Percentiles rank a stretch among this genome's conserved stretches.
Evolutionary conservation across 2,113 vertebrate species (phyloP).

Genomic region (Channa argus): DNA sequence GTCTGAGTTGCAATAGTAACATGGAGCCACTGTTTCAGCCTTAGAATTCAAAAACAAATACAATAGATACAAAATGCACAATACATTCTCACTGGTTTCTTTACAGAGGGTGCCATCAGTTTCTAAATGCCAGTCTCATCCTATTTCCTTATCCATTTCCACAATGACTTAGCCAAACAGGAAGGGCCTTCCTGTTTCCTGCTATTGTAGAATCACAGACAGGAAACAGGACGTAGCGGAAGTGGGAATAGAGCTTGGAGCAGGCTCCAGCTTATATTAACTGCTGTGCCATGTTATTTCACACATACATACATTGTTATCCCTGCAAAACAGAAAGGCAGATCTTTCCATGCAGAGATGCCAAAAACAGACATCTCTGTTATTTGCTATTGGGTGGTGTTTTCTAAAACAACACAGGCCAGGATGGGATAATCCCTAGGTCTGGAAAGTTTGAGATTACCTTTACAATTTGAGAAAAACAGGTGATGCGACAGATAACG

Average conservation of each 20-base stretch:
- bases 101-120: slow-evolving; percentile 14
- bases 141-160: slow-evolving; percentile 87
- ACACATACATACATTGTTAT: slow-evolving; percentile 62
- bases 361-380: slow-evolving; percentile 60
- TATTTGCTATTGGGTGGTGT: slow-evolving; percentile 44
- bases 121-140: slow-evolving; percentile 78
- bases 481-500: slow-evolving; percentile 23
- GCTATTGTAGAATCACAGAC: slow-evolving; percentile 88
- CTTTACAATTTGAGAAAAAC: slow-evolving; percentile 34
- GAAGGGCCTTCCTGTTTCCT: slow-evolving; percentile 92
- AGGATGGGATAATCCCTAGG: slow-evolving; percentile 36
- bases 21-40: background rate
- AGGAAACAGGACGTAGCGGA: slow-evolving; percentile 88
- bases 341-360: slow-evolving; percentile 65
- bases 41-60: background rate
- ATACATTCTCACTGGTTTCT: background rate
- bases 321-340: slow-evolving; percentile 47
- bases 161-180: slow-evolving; percentile 86
- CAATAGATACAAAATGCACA: background rate
- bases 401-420: slow-evolving; percentile 73
- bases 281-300: slow-evolving; percentile 64
- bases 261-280: slow-evolving; percentile 67
- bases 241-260: slow-evolving; percentile 66
- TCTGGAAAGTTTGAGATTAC: slow-evolving; percentile 40
- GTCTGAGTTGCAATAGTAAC: background rate